These are phyloP conservation scores for Ictidomys tridecemlineatus DNA, from an alignment of 2,113 vertebrate genomes.

Conservation along the genomic window DNA sequence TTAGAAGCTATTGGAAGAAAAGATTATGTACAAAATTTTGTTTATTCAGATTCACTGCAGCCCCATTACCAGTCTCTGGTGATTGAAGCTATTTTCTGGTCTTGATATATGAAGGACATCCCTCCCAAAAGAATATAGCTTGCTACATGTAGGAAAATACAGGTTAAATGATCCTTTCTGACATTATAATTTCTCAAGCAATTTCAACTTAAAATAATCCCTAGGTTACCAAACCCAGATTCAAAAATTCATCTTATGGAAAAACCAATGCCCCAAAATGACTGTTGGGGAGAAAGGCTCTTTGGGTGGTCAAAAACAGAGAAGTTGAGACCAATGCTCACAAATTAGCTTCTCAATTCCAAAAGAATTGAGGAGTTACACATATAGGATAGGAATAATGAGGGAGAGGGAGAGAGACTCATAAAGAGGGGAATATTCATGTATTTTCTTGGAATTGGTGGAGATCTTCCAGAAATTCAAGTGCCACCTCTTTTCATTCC, in stretches of 20 bases:
- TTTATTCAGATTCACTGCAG: background rate
- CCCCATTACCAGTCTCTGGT: background rate
- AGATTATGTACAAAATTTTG: background rate
- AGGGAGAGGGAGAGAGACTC: background rate
- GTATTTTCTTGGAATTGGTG: background rate
- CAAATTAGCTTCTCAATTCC: background rate
- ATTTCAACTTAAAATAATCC: background rate
- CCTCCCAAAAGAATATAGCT: background rate
- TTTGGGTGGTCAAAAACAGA: background rate
- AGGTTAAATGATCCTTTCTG: background rate
- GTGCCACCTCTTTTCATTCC: background rate
- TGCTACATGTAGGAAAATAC: background rate
- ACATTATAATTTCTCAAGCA: background rate
- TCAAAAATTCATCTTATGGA: background rate
- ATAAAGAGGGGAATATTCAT: background rate
- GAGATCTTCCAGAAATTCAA: background rate
- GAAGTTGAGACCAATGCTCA: background rate
- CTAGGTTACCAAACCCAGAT: background rate
- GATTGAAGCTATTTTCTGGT: background rate
- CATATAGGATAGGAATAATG: background rate
- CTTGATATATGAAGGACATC: background rate
- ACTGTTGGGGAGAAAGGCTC: background rate
- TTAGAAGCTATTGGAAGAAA: background rate
- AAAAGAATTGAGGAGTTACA: background rate
- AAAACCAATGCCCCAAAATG: background rate